Evolutionary conservation across 2,888 invertebrate genomes (phyloP).

Genomic region (Synanthedon vespiformis): DNA sequence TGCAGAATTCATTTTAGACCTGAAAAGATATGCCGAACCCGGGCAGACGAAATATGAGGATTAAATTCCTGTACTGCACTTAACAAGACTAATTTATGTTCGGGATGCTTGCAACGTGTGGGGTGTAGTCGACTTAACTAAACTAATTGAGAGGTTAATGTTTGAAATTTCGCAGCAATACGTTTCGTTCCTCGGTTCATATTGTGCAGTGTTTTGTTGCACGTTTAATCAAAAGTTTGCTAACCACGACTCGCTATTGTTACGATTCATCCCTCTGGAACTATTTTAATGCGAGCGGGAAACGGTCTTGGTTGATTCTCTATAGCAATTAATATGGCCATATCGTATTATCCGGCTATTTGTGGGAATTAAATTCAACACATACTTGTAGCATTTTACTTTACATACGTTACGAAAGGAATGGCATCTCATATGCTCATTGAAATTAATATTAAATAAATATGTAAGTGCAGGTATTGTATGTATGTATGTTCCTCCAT

Average conservation of each 20-base stretch:
- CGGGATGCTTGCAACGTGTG: slow-evolving; percentile 35
- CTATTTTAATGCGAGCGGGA: too few relatives aligned
- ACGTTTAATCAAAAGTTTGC: slow-evolving; percentile 4
- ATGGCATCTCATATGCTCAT: too few relatives aligned
- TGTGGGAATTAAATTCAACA: too few relatives aligned
- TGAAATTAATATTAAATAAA: too few relatives aligned
- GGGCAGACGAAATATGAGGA: slow-evolving; percentile 68
- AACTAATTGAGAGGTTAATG: slow-evolving; percentile 65
- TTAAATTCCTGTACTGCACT: slow-evolving; percentile 68
- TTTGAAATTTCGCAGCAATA: slow-evolving; percentile 39
- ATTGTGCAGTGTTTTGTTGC: slow-evolving; percentile 8
- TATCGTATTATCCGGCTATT: too few relatives aligned
- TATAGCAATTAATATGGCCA: too few relatives aligned
- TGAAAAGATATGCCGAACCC: slow-evolving; percentile 63
- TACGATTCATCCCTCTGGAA: too few relatives aligned
- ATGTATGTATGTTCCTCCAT: too few relatives aligned
- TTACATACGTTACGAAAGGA: too few relatives aligned
- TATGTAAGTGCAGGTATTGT: too few relatives aligned
- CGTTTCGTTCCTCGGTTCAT: slow-evolving; percentile 20
- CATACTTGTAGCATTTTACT: too few relatives aligned
- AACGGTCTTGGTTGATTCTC: too few relatives aligned
- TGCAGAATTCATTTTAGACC: slow-evolving; percentile 47
- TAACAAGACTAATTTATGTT: slow-evolving; percentile 68
- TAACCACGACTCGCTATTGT: background rate
- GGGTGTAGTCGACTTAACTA: slow-evolving; percentile 44